phyloP scores from a whole-genome alignment of 2,888 invertebrate genomes.

The Oscheius sp. region DNA sequence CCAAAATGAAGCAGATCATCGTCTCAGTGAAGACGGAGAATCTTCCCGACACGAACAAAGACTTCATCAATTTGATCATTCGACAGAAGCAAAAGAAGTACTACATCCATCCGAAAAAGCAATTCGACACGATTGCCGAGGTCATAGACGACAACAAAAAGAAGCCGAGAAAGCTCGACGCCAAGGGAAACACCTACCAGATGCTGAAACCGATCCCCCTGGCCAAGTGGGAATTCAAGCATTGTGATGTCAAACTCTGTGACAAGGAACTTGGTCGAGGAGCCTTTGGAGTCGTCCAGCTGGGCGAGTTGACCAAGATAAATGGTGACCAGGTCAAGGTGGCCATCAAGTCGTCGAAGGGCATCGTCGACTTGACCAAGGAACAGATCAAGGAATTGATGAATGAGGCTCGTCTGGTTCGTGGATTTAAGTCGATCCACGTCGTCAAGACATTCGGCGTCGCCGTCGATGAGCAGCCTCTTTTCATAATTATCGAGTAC shows the following conservation, averaged over 20 bases:
- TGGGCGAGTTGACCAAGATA: slow-evolving; percentile 37
- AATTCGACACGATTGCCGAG: slow-evolving; percentile 4
- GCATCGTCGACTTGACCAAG: neutral
- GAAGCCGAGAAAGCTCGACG: neutral
- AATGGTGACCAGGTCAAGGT: slow-evolving; percentile 34
- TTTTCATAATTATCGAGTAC: slow-evolving; percentile 17
- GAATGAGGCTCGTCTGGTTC: slow-evolving; percentile 28
- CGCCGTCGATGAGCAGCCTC: slow-evolving; percentile 29
- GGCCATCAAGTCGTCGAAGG: slow-evolving; percentile 39
- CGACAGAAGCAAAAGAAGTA: neutral
- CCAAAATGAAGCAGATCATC: slow-evolving; percentile 35
- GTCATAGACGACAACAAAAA: neutral
- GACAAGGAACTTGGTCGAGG: slow-evolving; percentile 23
- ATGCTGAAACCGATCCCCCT: slow-evolving; percentile 5
- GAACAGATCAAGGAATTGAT: slow-evolving; percentile 32
- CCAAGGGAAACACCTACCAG: no score
- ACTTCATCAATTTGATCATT: neutral
- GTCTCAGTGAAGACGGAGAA: slow-evolving; percentile 17
- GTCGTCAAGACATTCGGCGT: slow-evolving; percentile 28
- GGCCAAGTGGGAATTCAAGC: slow-evolving; percentile 27
- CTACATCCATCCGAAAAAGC: neutral
- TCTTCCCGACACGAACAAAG: neutral
- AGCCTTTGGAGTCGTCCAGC: slow-evolving; percentile 45
- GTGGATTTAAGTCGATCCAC: slow-evolving; percentile 17
- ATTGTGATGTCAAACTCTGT: slow-evolving; percentile 21